Evolutionary conservation across 2,113 vertebrate genomes (phyloP).

Genomic region (Paracanthobrama guichenoti): DNA sequence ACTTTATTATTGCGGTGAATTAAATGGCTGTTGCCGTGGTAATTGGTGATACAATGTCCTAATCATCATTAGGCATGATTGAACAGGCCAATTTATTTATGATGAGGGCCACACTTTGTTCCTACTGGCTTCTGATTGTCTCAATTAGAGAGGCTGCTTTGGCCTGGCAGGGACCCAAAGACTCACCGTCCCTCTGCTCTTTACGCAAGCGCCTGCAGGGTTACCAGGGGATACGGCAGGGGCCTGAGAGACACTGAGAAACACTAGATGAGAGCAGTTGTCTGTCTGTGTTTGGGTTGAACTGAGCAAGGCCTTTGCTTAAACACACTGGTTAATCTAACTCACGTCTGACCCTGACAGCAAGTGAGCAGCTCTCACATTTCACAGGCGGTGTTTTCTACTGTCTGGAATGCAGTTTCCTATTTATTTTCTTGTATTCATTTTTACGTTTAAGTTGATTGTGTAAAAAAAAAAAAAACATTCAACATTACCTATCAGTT

Average conservation of each 20-base stretch:
- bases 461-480: not conserved
- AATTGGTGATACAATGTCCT: slow-evolving; percentile 3
- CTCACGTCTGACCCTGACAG: not conserved
- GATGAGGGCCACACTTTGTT: not conserved
- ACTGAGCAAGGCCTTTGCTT: slow-evolving; percentile 5
- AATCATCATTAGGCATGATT: slow-evolving; percentile 19
- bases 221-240: slow-evolving; percentile 39
- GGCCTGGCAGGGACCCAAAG: slow-evolving; percentile 3
- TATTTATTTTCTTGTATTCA: not conserved
- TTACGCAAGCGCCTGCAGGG: not conserved
- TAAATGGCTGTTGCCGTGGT: slow-evolving; percentile 32
- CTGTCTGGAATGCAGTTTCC: not conserved
- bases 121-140: slow-evolving; percentile 1
- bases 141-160: slow-evolving; percentile 4
- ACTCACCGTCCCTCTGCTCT: slow-evolving; percentile 13
- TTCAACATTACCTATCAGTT: not conserved
- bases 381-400: not conserved
- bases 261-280: slow-evolving; percentile 34
- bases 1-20: not conserved
- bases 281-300: slow-evolving; percentile 26
- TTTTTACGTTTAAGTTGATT: not conserved
- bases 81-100: slow-evolving; percentile 41
- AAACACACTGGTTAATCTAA: not conserved
- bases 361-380: not conserved
- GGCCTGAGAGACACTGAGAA: slow-evolving; percentile 28